Base-by-base conservation (phyloP, 2,888 invertebrate genomes). In the Lochmaea capreae region DNA sequence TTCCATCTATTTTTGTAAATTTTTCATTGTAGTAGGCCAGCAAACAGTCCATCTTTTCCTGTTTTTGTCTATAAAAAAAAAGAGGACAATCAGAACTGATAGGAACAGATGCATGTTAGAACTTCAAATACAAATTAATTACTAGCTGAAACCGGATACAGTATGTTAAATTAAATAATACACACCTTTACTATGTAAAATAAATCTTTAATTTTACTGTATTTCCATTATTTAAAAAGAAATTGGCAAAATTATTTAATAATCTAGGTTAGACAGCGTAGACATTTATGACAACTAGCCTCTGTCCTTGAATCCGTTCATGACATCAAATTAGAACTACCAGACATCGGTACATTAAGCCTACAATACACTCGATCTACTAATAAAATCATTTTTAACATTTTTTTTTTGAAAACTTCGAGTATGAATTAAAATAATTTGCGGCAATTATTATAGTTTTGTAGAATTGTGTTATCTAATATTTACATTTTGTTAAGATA, bases 11-110 rank as follows among this genome's bases (percentile, higher is more conserved):
- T 73, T 81, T 80, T 52, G 82, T 81, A 69, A 84, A 82, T 70
- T 81, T 83, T 49, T 83, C 83, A 4, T 79, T 82, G 68, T 84
- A 84, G 78, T 81, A 81, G 0, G 82, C 81, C n/a, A 84, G 74
- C 67, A 84, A 80, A 75, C 80, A 81, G 76, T 84, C 84, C 84
- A 84, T 84, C 67, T 79, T 74, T 75, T 67, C 16, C 16, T 14
- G 49, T 11, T 75, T 59, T 59, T 66, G 43, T 43, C 75, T 72
- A 58, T 14, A 68, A 71, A 63, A 63, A 33, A 39, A 63, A 63
- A 63, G 61, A 66, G 42, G 18, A 62, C n/a, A 65, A 42, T 62
- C n/a, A 72, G 46, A 22, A 68, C 33, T 62, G 62, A 62, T 62
- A 61, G 43, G 33, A 43, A 12, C 66, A 59, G 54, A 52, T 66